Percentiles rank a stretch among this genome's conserved stretches.
Evolutionary conservation across 2,888 invertebrate species (phyloP).

Genomic region (Tenthredo scrophulariae): DNA sequence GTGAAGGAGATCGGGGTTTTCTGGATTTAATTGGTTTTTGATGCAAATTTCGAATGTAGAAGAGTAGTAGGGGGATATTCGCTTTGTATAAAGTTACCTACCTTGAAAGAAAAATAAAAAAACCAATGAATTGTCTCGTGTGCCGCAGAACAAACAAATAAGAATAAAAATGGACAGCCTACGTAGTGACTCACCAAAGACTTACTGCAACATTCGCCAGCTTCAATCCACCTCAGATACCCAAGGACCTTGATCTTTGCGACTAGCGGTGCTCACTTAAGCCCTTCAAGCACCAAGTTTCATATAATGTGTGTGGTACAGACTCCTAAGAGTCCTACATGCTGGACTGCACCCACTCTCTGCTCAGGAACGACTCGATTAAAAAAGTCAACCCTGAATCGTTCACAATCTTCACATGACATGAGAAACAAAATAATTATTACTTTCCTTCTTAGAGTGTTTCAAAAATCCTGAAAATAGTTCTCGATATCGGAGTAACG

Average conservation of each 20-base stretch:
- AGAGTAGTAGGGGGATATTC: slow-evolving; percentile 11
- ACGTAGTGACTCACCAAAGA: slow-evolving; percentile 41
- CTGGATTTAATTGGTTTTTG: slow-evolving; percentile 48
- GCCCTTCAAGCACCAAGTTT: slow-evolving; percentile 19
- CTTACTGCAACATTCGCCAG: slow-evolving; percentile 38
- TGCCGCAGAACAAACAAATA: slow-evolving; percentile 27
- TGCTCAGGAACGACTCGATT: slow-evolving; percentile 18
- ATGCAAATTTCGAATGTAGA: slow-evolving; percentile 42
- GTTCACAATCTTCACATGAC: not conserved
- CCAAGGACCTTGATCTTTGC: slow-evolving; percentile 38
- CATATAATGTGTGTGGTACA: not conserved
- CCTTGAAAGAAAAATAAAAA: slow-evolving; percentile 11
- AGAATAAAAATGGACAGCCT: slow-evolving; percentile 41
- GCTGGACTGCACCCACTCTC: slow-evolving; percentile 32
- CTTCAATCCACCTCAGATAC: slow-evolving; percentile 22
- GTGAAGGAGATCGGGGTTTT: slow-evolving; percentile 32
- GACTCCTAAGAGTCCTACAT: slow-evolving; percentile 26
- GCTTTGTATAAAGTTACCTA: slow-evolving; percentile 47
- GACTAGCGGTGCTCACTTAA: not conserved
- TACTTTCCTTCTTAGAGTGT: not conserved
- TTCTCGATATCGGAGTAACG: not conserved
- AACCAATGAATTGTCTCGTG: slow-evolving; percentile 46
- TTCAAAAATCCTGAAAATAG: not conserved
- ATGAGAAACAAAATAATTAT: not conserved
- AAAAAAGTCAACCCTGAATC: not conserved